phyloP scores from a whole-genome alignment of 2,113 vertebrate genomes.

The Falcunculus frontatus region DNA sequence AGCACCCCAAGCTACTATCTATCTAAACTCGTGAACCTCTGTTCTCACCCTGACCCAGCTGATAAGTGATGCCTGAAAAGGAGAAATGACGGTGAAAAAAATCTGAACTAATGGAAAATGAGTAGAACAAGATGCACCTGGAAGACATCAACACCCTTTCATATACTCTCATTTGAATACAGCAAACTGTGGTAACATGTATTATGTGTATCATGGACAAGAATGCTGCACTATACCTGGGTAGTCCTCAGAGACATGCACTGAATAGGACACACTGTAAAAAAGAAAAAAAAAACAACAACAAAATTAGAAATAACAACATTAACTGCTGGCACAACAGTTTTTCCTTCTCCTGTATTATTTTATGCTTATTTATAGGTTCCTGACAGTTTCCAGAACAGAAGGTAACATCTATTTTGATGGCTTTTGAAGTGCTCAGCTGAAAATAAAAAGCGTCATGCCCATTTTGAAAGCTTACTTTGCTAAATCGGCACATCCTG shows the following conservation, averaged over 20 bases:
- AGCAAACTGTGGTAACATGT: background rate
- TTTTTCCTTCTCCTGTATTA: background rate
- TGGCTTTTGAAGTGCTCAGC: conserved; percentile 7
- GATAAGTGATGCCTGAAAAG: background rate
- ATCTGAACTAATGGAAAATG: background rate
- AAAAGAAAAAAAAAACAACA: background rate
- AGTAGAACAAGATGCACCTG: background rate
- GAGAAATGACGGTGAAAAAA: background rate
- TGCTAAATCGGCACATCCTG: background rate
- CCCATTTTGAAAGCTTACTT: background rate
- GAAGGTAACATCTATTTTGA: conserved; percentile 13
- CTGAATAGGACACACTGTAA: conserved; percentile 84
- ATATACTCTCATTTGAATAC: background rate
- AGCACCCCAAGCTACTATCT: background rate
- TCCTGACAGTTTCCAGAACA: background rate
- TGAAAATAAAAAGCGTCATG: background rate
- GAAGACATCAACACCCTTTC: background rate
- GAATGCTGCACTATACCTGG: conserved; percentile 78
- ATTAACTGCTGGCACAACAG: background rate
- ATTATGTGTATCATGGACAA: background rate
- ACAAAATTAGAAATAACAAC: background rate
- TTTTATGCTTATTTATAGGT: conserved; percentile 30
- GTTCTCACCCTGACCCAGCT: background rate
- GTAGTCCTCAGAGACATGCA: conserved; percentile 89
- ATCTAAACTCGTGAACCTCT: background rate